A percentile compares a stretch with the other conserved stretches of the same genome.
These are phyloP conservation scores for Crenuchus spilurus DNA, from an alignment of 2,797 vertebrate species.

Conservation along the genomic window DNA sequence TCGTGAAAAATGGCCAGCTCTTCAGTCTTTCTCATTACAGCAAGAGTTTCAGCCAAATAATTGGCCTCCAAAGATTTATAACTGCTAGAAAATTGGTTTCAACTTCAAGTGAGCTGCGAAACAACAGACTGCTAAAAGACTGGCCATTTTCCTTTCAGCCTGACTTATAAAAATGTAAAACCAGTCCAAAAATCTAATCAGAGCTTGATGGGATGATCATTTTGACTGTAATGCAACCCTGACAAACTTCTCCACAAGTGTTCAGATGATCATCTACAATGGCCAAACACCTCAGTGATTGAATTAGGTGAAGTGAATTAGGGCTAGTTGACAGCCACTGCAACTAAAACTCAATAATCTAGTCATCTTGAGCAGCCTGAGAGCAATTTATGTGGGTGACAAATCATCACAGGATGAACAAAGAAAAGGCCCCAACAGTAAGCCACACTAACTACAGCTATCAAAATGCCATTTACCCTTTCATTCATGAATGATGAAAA, in stretches of 20 bases:
- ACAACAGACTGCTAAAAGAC: slow-evolving; percentile 19
- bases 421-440: slow-evolving; percentile 54
- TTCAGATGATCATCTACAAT: not conserved
- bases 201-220: not conserved
- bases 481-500: no score
- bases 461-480: no score
- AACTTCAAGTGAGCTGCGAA: slow-evolving; percentile 34
- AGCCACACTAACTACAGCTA: slow-evolving; percentile 18
- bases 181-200: slow-evolving; percentile 7
- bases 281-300: not conserved
- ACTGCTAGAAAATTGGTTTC: slow-evolving; percentile 56
- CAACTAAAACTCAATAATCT: not conserved
- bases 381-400: slow-evolving; percentile 62
- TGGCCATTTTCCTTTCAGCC: slow-evolving; percentile 44
- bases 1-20: slow-evolving; percentile 57
- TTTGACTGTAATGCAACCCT: not conserved
- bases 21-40: slow-evolving; percentile 66
- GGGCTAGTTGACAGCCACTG: slow-evolving; percentile 18
- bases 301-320: not conserved
- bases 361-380: slow-evolving; percentile 3
- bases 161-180: slow-evolving; percentile 8
- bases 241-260: not conserved
- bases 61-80: slow-evolving; percentile 71
- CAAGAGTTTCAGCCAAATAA: slow-evolving; percentile 62
- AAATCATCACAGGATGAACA: slow-evolving; percentile 64